phyloP scores from a whole-genome alignment of 2,113 vertebrate genomes.

The Rousettus leschenaultii region DNA sequence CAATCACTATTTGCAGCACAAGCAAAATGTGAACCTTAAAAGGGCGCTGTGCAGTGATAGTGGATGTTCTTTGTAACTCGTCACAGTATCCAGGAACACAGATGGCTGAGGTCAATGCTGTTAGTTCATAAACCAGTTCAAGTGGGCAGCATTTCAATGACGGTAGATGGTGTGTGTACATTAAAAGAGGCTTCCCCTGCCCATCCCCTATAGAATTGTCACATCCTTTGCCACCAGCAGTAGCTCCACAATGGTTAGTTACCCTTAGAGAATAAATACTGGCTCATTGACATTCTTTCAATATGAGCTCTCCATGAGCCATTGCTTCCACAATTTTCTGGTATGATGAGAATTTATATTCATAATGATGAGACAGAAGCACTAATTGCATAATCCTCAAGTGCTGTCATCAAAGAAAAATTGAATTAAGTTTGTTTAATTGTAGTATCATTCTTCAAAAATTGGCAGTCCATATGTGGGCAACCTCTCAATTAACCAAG shows the following conservation, averaged over 20 bases:
- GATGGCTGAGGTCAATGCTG: background rate
- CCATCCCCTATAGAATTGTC: background rate
- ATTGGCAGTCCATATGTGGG: background rate
- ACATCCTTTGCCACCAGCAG: background rate
- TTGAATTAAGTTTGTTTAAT: conserved; percentile 33
- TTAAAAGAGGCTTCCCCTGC: background rate
- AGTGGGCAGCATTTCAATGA: background rate
- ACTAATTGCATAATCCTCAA: conserved; percentile 41
- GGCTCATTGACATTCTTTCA: conserved; percentile 1
- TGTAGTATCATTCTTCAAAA: conserved; percentile 23
- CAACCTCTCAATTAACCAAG: background rate
- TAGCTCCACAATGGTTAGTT: background rate
- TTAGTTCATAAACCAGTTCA: background rate
- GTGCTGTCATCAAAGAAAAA: conserved; percentile 42
- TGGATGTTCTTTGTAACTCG: background rate
- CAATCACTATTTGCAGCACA: background rate
- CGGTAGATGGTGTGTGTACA: background rate
- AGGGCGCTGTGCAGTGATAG: background rate
- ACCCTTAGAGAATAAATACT: background rate
- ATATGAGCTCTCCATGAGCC: background rate
- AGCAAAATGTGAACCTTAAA: background rate
- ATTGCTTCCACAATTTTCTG: conserved; percentile 3
- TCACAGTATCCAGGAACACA: background rate
- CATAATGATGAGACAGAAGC: background rate
- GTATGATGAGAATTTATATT: conserved; percentile 17